A percentile compares a stretch with the other conserved stretches of the same genome.
Conservation (phyloP, 2,888 invertebrate genomes). For the Eucriotettix oculatus region DNA sequence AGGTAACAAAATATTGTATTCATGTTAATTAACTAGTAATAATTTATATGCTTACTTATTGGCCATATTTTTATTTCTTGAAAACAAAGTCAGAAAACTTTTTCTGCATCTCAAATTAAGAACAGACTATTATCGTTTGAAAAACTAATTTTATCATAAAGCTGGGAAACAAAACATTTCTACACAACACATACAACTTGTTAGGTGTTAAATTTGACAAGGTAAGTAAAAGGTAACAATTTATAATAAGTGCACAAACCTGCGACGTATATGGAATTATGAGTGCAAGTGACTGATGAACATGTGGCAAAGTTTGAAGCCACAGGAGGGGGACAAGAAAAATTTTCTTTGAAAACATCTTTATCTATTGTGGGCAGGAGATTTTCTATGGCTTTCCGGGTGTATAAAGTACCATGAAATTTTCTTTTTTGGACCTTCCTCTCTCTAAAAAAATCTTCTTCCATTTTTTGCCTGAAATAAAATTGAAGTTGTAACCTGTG, state of each 20-base stretch:
- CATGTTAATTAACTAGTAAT: too few relatives aligned
- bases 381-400: constrained; percentile 46
- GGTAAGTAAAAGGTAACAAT: too few relatives aligned
- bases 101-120: too few relatives aligned
- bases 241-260: constrained; percentile 18
- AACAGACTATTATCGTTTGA: too few relatives aligned
- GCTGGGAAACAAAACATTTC: too few relatives aligned
- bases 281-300: constrained; percentile 34
- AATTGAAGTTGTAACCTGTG: not conserved
- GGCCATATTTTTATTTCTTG: too few relatives aligned
- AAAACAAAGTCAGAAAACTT: too few relatives aligned
- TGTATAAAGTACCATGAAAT: constrained; percentile 35
- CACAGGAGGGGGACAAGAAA: constrained; percentile 33
- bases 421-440: constrained; percentile 21
- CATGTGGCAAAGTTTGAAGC: constrained; percentile 28
- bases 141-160: too few relatives aligned
- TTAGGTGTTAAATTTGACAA: too few relatives aligned
- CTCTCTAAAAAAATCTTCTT: constrained; percentile 17
- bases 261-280: constrained; percentile 45
- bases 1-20: too few relatives aligned
- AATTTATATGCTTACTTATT: too few relatives aligned
- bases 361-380: constrained; percentile 30
- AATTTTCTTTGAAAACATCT: constrained; percentile 31
- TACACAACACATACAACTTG: too few relatives aligned
- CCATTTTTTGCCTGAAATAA: not conserved